Evolutionary conservation across 2,113 vertebrate species (phyloP), one percentile per base, ranked within the genome.

Genomic region (Trichomycterus rosablanca): DNA sequence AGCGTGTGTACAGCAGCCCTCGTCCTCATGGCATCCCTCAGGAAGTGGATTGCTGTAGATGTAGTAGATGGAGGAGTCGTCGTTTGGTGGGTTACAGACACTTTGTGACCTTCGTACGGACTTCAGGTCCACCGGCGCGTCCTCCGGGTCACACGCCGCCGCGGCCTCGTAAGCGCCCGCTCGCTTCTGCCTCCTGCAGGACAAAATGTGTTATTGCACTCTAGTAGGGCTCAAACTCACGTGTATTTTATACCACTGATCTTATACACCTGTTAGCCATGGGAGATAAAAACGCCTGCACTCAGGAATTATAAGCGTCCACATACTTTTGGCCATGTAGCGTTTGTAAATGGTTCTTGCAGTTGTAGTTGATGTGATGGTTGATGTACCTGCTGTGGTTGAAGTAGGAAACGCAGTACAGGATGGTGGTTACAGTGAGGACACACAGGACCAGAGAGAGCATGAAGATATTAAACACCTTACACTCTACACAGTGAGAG

Each of bases 21-120:
- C 55, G n/a, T n/a, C n/a, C n/a, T n/a, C n/a, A 42, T 74, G 67
- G 5, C 42, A 43, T 4, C 77, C 78, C 0, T 82, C 55, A 5
- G 83, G 78, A 57, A 84, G 75, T 0, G 83, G 84, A 74, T 89
- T 88, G 42, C 79, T 84, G 67, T 86, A 87, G 71, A 88, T 89
- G 76, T 85, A 88, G 53, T 84, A 89, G 77, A 89, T 84, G 26
- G 62, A 68, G n/a, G 81, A 74, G 71, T 76, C 74, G 66, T 86
- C 76, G 65, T 86, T 76, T 45, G 83, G 65, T 2, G 82, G 74
- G 51, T 83, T 85, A 40, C 72, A 51, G 58, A 86, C 75, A 44
- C 82, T 84, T 26, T 73, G 70, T 4, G 81, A 80, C 30, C 81
- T 72, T 73, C 73, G 80, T 45, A 81, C 69, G 1, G 53, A 76